A percentile compares a stretch with the other conserved stretches of the same genome.
phyloP scores from a whole-genome alignment of 1,140 invertebrate species.

The Limonius californicus region DNA sequence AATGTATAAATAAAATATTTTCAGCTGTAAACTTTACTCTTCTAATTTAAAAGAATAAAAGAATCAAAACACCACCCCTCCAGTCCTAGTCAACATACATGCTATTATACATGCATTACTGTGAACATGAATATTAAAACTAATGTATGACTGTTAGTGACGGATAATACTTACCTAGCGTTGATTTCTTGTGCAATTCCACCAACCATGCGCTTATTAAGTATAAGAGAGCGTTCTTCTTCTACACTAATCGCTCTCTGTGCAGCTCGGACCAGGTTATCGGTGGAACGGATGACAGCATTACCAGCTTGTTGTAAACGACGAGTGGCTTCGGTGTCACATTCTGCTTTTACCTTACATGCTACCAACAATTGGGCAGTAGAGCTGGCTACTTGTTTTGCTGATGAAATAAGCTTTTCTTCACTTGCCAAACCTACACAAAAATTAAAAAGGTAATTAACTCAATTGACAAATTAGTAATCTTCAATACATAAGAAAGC shows the following conservation, averaged over 20 bases:
- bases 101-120: no score
- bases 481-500: not conserved
- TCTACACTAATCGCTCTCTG: conserved; percentile 89
- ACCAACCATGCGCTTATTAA: conserved; percentile 89
- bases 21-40: no score
- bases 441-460: not conserved
- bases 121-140: no score
- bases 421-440: conserved; percentile 69
- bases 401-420: conserved; percentile 93
- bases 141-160: no score
- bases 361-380: conserved; percentile 96
- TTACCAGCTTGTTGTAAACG: conserved; percentile 94
- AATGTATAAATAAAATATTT: no score
- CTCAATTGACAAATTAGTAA: no score
- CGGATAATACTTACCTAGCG: conserved; percentile 53
- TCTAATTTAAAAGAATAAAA: no score
- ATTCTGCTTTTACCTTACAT: conserved; percentile 96
- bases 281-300: conserved; percentile 95
- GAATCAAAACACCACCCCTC: no score
- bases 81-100: no score
- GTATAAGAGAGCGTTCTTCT: conserved; percentile 83
- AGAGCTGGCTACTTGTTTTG: conserved; percentile 95
- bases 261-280: conserved; percentile 92
- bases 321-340: conserved; percentile 87
- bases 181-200: conserved; percentile 92